Base-by-base conservation (phyloP, 2,888 invertebrate genomes). In the Andricus curvator region DNA sequence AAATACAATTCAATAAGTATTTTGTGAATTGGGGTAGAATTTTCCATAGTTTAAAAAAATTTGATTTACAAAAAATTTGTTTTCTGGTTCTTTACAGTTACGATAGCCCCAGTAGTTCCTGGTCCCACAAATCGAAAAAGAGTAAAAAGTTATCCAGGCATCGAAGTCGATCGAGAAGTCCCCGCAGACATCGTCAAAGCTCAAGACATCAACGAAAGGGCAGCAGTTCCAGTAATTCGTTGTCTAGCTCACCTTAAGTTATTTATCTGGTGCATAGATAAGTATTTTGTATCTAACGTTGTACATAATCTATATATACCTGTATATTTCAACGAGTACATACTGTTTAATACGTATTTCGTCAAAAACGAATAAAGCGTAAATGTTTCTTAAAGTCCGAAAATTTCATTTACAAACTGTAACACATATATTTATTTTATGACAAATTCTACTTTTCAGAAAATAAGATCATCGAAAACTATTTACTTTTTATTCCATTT, bases 111-210 rank as follows among this genome's bases (percentile, higher is more conserved):
- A 90, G 90, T 77, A 88, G 89, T 80, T 91, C 92, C 0, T 89
- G 91, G 64, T 90, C 90, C 8, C 91, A 92, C 80, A 91, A 91
- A 81, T 84, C 89, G 3, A 92, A 91, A 83, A 92, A 92, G 80
- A 92, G 88, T 80, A 92, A 91, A 86, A 92, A 92, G 78, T 88
- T 90, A 11, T 90, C 91, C 4, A 89, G 89, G 65, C 91, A 92
- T 77, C 88, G 91, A 82, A 90, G 91, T n/a, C 89, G 89, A 37
- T 92, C 92, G 48, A 88, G 90, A 37, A 90, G 90, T 83, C 89
- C 92, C n/a, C 88, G 88, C 62, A 89, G 87, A 65, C 88, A 90
- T 70, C 89, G 88, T 22, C 84, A 89, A 17, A 85, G 85, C 80
- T 84, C 88, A 29, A 86, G 88, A 78, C 85, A 86, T 70, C 84